phyloP scores from a whole-genome alignment of 2,113 vertebrate genomes.

The Myanophis thanlyinensis region DNA sequence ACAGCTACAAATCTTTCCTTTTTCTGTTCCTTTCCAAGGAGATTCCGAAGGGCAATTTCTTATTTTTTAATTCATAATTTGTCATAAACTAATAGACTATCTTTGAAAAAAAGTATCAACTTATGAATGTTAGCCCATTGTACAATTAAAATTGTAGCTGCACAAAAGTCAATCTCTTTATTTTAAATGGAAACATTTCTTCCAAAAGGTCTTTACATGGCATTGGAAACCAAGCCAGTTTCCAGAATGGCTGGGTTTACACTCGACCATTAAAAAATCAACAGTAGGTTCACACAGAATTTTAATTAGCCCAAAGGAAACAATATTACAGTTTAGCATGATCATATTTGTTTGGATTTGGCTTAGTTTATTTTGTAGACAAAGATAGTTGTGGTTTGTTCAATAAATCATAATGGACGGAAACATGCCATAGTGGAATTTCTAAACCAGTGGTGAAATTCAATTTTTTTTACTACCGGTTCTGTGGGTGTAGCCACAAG shows the following conservation, averaged over 20 bases:
- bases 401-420: background rate
- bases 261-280: background rate
- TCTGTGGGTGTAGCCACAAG: too few species aligned
- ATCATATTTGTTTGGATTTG: background rate
- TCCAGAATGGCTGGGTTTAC: fast-evolving
- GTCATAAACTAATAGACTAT: background rate
- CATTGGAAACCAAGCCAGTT: background rate
- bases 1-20: background rate
- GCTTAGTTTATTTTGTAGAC: background rate
- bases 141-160: background rate
- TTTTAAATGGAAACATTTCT: background rate
- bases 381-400: background rate
- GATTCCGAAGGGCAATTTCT: fast-evolving
- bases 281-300: background rate
- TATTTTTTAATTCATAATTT: background rate
- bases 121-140: background rate
- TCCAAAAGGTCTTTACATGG: background rate
- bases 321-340: background rate
- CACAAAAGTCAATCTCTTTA: background rate
- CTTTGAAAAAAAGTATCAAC: background rate
- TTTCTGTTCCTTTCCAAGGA: background rate
- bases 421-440: background rate
- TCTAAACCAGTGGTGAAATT: too few species aligned
- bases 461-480: too few species aligned
- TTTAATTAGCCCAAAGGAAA: background rate